Conservation (phyloP, 2,888 invertebrate species). For the Zygothrica quintamaculata region DNA sequence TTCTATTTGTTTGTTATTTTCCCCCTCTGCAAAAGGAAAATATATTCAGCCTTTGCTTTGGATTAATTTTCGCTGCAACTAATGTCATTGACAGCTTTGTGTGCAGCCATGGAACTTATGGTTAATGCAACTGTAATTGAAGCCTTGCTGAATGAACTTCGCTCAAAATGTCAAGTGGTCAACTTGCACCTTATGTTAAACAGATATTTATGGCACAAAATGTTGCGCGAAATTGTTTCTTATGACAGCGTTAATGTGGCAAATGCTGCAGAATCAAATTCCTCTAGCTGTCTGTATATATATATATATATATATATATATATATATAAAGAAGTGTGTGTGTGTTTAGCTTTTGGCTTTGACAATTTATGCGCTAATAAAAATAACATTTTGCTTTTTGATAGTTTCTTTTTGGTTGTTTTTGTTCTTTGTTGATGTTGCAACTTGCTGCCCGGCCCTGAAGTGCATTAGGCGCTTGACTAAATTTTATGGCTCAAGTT, state of each 20-base stretch:
- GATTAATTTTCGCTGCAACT: not conserved
- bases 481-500: constrained; percentile 57
- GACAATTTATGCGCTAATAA: constrained; percentile 66
- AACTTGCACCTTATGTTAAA: constrained; percentile 45
- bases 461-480: constrained; percentile 52
- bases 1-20: too few relatives aligned
- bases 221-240: constrained; percentile 60
- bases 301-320: constrained; percentile 5
- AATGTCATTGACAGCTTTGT: constrained; percentile 10
- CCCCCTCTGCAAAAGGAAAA: too few relatives aligned
- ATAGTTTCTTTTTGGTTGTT: constrained; percentile 25
- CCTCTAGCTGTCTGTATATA: too few relatives aligned
- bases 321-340: constrained; percentile 9
- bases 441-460: constrained; percentile 49
- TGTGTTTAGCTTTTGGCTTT: constrained; percentile 24
- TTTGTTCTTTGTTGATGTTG: constrained; percentile 14
- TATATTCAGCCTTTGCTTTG: too few relatives aligned
- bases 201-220: constrained; percentile 63
- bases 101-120: not conserved
- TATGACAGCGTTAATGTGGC: constrained; percentile 66
- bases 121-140: constrained; percentile 29
- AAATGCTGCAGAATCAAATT: constrained; percentile 55
- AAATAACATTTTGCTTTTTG: constrained; percentile 42
- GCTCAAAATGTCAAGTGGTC: constrained; percentile 44
- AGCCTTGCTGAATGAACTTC: constrained; percentile 28